Base-by-base conservation (phyloP, 2,113 vertebrate species). In the Neomonachus schauinslandi region DNA sequence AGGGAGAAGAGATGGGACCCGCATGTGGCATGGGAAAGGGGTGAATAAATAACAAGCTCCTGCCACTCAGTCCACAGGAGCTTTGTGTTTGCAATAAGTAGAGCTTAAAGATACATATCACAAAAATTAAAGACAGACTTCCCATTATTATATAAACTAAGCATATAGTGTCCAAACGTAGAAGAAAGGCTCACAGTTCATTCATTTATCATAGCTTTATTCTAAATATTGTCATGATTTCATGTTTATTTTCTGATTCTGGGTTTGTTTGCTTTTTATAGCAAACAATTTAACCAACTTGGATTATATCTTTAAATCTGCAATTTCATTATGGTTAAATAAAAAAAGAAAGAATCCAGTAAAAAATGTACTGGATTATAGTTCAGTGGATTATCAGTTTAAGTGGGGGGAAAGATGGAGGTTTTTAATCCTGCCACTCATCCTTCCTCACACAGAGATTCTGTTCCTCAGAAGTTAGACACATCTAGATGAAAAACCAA, bases 401-500 rank as follows among this genome's bases (percentile, higher is more conserved):
- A 59, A 49, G 46, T 1, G 2, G 4, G 10, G 1, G 16, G 76
- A 69, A 14, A 0, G 6, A 49, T 46, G 4, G 5, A 26, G 4
- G 7, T 28, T 22, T 95, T 81, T 90, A 12, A 51, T 81, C 1
- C 36, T 80, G 61, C 8, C 2, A 63, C 4, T 31, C 2, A 76
- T 76, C 19, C 13, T 94, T 96, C 24, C 4, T 95, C 36, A 71
- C 11, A 21, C 2, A 28, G 2, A 91, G 7, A 93, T 72, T 59
- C 1, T 2, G 69, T 89, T 46, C 33, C 15, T 77, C 61, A 33
- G 49, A 81, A 85, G 11, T 96, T 63, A 53, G 28, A 82, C 6
- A 55, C 3, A 49, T 1, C 1, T 39, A 16, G 5, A 80, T 71
- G 18, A 84, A 89, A 77, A n/a, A 3, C 0, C 22, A 82, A 63